Conservation (phyloP, 2,113 vertebrate genomes). For the Melanocharis versteri region DNA sequence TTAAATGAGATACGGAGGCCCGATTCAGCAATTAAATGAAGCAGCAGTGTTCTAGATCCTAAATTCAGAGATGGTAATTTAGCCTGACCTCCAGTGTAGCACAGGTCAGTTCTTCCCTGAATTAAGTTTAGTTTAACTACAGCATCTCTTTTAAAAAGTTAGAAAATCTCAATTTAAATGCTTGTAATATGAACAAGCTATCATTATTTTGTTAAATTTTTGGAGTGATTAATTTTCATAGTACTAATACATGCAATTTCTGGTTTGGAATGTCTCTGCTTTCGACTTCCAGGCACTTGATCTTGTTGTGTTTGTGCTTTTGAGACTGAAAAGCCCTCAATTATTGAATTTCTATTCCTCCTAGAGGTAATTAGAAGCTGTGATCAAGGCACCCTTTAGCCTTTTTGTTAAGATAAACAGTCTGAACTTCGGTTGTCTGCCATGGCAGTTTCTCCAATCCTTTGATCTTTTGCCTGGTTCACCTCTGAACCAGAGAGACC, state of each 20-base stretch:
- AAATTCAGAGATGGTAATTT: neutral
- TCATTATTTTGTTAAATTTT: neutral
- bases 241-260: neutral
- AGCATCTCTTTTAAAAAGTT: neutral
- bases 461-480: neutral
- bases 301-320: slow-evolving; percentile 1
- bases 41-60: neutral
- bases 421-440: neutral
- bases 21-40: neutral
- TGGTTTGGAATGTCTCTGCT: neutral
- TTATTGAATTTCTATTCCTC: neutral
- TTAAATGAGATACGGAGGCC: neutral
- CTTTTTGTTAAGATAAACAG: neutral
- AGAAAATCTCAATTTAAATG: neutral
- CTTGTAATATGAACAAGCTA: neutral
- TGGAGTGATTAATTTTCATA: neutral
- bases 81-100: neutral
- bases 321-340: neutral
- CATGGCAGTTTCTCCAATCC: neutral
- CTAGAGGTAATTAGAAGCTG: neutral
- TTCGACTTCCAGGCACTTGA: neutral
- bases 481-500: neutral
- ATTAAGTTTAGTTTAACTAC: neutral
- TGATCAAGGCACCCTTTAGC: neutral
- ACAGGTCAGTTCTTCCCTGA: neutral